phyloP scores from a whole-genome alignment of 2,888 invertebrate genomes.

The Eilema caniola region DNA sequence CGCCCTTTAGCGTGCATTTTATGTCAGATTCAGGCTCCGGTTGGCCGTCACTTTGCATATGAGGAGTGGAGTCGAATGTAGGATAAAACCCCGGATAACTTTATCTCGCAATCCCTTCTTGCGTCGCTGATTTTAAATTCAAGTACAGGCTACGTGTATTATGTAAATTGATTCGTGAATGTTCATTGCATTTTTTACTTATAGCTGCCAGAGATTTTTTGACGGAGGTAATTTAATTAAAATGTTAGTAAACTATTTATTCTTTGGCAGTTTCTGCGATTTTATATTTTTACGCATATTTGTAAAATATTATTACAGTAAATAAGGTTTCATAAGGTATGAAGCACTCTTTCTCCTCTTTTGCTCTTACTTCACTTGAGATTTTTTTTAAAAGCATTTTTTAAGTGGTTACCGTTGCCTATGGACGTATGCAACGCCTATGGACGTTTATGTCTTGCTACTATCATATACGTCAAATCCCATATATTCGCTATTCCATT shows the following conservation, averaged over 20 bases:
- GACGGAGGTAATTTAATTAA: constrained; percentile 37
- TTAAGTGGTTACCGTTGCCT: too few species aligned
- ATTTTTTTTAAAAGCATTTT: too few species aligned
- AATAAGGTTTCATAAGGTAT: not conserved
- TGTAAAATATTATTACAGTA: too few species aligned
- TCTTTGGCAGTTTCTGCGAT: constrained; percentile 26
- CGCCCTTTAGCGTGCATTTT: constrained; percentile 65
- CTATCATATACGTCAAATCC: too few species aligned
- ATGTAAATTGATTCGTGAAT: constrained; percentile 72
- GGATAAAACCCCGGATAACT: constrained; percentile 70
- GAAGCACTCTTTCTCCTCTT: not conserved
- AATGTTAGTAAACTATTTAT: constrained; percentile 30
- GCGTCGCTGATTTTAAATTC: constrained; percentile 72
- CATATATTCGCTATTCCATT: too few species aligned
- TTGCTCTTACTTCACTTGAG: not conserved
- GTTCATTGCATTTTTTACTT: constrained; percentile 60
- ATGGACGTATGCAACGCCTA: too few species aligned
- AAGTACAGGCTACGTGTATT: constrained; percentile 67
- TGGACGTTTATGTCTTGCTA: too few species aligned
- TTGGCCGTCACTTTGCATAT: constrained; percentile 69
- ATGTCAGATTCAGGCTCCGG: constrained; percentile 61
- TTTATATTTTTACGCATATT: constrained; percentile 23
- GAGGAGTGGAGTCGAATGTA: constrained; percentile 56
- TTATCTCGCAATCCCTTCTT: constrained; percentile 68
- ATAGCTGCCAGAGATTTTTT: constrained; percentile 44